Evolutionary conservation across 2,888 invertebrate species (phyloP).

Genomic region (Nesidiocoris tenuis): DNA sequence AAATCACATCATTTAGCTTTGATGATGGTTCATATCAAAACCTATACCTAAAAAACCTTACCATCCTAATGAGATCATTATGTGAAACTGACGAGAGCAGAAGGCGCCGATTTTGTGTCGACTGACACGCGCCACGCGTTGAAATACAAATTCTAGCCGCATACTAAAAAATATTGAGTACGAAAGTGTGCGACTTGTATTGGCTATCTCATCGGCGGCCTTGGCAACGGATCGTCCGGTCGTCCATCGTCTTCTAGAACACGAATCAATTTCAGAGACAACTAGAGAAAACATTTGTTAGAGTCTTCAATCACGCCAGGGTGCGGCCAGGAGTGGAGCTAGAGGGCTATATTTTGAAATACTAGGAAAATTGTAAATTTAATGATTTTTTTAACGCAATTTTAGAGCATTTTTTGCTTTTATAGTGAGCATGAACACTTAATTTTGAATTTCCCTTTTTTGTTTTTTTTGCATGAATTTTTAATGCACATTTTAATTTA

Average conservation of each 20-base stretch:
- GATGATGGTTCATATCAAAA: slow-evolving; percentile 40
- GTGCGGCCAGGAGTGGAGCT: not conserved
- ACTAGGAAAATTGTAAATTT: no score
- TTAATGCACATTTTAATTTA: no score
- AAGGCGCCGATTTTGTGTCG: slow-evolving; percentile 3
- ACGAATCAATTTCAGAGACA: slow-evolving; percentile 24
- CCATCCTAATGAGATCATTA: slow-evolving; percentile 47
- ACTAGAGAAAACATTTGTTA: slow-evolving; percentile 29
- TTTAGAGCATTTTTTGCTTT: no score
- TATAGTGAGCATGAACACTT: no score
- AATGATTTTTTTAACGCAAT: no score
- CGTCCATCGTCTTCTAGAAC: slow-evolving; percentile 34
- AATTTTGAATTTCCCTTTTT: no score
- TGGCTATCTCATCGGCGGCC: slow-evolving; percentile 38
- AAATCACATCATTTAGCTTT: slow-evolving; percentile 47
- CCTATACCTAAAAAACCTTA: slow-evolving; percentile 27
- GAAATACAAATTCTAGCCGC: slow-evolving; percentile 33
- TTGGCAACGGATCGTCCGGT: slow-evolving; percentile 10
- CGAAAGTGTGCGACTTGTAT: not conserved
- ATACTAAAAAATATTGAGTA: slow-evolving; percentile 16
- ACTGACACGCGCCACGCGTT: not conserved
- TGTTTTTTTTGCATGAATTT: no score
- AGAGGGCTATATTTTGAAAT: not conserved
- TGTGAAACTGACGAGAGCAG: slow-evolving; percentile 46
- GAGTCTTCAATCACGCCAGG: not conserved